phyloP scores from a whole-genome alignment of 2,888 invertebrate species.

The Nomada lathburiana region DNA sequence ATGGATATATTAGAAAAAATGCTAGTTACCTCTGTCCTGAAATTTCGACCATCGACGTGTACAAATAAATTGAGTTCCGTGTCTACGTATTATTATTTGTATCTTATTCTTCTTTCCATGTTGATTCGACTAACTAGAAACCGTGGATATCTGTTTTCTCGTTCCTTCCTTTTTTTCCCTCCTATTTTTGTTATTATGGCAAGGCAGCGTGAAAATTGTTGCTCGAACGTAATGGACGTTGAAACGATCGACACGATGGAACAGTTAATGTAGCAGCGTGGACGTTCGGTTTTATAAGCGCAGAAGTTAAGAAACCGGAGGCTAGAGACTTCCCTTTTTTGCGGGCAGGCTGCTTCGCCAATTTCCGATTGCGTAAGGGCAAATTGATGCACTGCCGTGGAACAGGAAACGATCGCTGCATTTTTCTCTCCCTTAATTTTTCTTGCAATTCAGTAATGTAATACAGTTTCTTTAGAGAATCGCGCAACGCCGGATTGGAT shows the following conservation, averaged over 20 bases:
- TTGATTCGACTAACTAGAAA: background rate
- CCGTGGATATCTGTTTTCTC: background rate
- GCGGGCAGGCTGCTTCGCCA: slow-evolving; percentile 12
- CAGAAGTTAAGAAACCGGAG: slow-evolving; percentile 10
- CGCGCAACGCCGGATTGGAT: background rate
- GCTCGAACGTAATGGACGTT: background rate
- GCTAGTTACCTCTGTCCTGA: no score
- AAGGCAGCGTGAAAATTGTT: slow-evolving; percentile 4
- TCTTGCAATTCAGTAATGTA: no score
- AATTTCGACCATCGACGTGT: no score
- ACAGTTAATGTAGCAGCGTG: background rate
- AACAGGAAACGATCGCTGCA: background rate
- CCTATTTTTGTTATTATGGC: background rate
- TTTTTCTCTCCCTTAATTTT: background rate
- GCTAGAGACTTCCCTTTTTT: slow-evolving; percentile 15
- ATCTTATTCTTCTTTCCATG: no score
- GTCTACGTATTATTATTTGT: no score
- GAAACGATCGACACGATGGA: slow-evolving; percentile 14
- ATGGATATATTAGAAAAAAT: no score
- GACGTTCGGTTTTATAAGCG: background rate
- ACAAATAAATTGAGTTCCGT: no score
- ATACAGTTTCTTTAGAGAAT: background rate
- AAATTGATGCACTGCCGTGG: slow-evolving; percentile 4
- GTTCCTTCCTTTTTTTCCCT: no score
- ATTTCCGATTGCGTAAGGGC: slow-evolving; percentile 13